Percentiles rank a stretch among this genome's conserved stretches.
Evolutionary conservation across 2,113 vertebrate genomes (phyloP).

Genomic region (Epinephelus cyanopodus): DNA sequence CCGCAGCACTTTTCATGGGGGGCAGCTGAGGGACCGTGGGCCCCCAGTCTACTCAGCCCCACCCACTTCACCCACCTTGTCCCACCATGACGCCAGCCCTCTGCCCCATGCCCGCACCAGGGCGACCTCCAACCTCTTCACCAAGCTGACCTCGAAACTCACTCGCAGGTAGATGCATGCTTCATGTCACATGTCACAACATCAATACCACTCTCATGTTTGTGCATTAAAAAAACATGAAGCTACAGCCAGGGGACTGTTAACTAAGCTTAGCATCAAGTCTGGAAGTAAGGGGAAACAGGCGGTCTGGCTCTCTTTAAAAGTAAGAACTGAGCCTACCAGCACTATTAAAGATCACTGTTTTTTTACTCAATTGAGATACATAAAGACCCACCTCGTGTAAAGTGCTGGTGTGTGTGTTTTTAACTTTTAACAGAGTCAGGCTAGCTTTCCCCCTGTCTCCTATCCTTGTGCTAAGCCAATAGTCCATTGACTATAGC

Average conservation of each 20-base stretch:
- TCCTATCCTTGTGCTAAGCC: neutral
- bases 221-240: neutral
- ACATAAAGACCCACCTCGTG: neutral
- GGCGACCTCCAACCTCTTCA: slow-evolving; percentile 95
- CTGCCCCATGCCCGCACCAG: slow-evolving; percentile 89
- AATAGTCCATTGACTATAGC: neutral
- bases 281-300: neutral
- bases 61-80: slow-evolving; percentile 91
- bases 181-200: neutral
- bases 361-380: neutral
- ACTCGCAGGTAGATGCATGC: slow-evolving; percentile 88
- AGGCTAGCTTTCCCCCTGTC: neutral
- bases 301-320: neutral
- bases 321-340: neutral
- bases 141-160: slow-evolving; percentile 96
- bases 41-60: slow-evolving; percentile 89
- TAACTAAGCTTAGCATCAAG: neutral
- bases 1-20: slow-evolving; percentile 95
- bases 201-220: too few relatives aligned
- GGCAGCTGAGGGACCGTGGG: slow-evolving; percentile 92
- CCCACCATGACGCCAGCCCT: slow-evolving; percentile 88
- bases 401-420: neutral
- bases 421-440: neutral
- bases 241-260: neutral
- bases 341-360: neutral